Base-by-base conservation (phyloP, 2,113 vertebrate species). In the Nothocercus nigrocapillus region DNA sequence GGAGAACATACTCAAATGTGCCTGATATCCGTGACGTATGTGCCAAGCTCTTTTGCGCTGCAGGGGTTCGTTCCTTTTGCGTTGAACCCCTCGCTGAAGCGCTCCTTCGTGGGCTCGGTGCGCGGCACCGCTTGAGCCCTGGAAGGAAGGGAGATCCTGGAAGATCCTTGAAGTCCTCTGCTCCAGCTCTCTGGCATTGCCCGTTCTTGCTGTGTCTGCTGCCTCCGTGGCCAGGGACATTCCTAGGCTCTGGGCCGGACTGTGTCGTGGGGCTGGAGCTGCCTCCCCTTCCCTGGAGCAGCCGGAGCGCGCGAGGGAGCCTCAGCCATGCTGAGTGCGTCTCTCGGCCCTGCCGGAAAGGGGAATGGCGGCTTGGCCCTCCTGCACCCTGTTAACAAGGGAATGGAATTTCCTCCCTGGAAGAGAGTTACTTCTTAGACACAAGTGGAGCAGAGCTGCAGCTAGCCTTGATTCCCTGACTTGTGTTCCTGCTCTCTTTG, bases 21-120 rank as follows among this genome's bases (percentile, higher is more conserved):
- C 2, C 30, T 77, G 47, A 36, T 44, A 11, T 2, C 11, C 58
- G 6, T 49, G 0, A 44, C n/a, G 4, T 1, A 0, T 49, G 2
- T 78, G 45, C 13, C 30, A 42, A 13, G 0, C 0, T 21, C 44
- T 85, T 66, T 14, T 61, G 38, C 21, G 6, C 36, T 64, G 25
- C 32, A 15, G 1, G 40, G 42, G 13, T 70, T 42, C 21, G 32
- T 42, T 51, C 18, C 63, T 73, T 79, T 51, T 67, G 14, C 22
- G 9, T 51, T 72, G 45, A 74, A 32, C 8, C 22, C 4, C 25
- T 80, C 21, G 51, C 36, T 47, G 53, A 86, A 81, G 70, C 7
- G 3, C 9, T 63, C 14, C 15, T 79, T 73, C 32, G 22, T n/a
- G 27, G 76, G 11, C 6, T 73, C 25, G 73, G 32, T 24, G 40